Conservation (phyloP, 2,888 invertebrate genomes). For the Epinotia bilunana region DNA sequence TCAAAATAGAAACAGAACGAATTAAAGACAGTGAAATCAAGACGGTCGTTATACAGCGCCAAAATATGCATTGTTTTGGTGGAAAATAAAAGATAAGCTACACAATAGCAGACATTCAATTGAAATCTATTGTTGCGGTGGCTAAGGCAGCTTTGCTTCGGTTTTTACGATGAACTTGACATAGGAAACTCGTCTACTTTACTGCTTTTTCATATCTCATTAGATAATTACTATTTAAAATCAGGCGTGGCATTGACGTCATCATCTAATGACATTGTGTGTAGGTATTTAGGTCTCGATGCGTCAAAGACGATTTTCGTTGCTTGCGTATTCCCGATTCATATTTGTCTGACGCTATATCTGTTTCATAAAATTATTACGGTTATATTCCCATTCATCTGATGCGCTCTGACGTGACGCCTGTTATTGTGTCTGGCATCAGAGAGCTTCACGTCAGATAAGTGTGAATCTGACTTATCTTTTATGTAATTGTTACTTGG, state of each 20-base stretch:
- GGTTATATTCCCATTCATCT: no score
- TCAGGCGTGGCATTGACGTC: constrained; percentile 1
- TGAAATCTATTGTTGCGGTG: constrained; percentile 59
- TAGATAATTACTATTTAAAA: constrained; percentile 28
- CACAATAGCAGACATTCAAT: constrained; percentile 62
- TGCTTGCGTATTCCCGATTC: neutral
- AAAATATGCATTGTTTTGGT: constrained; percentile 60
- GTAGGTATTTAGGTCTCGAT: constrained; percentile 7
- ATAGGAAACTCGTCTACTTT: constrained; percentile 50
- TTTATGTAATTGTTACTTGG: no score
- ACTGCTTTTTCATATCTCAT: constrained; percentile 22
- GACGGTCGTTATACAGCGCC: constrained; percentile 53
- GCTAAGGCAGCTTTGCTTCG: constrained; percentile 51
- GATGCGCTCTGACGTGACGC: no score
- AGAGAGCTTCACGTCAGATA: no score
- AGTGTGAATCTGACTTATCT: no score
- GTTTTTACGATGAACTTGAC: constrained; percentile 66
- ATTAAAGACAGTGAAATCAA: constrained; percentile 60
- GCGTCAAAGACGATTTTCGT: neutral
- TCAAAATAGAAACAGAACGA: constrained; percentile 64
- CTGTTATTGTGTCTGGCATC: no score
- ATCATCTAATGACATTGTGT: constrained; percentile 14
- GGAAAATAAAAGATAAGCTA: constrained; percentile 55
- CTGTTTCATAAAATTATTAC: no score
- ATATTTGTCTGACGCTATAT: no score